These are phyloP conservation scores for Callosobruchus maculatus DNA, from an alignment of 2,888 invertebrate genomes.

Conservation along the genomic window DNA sequence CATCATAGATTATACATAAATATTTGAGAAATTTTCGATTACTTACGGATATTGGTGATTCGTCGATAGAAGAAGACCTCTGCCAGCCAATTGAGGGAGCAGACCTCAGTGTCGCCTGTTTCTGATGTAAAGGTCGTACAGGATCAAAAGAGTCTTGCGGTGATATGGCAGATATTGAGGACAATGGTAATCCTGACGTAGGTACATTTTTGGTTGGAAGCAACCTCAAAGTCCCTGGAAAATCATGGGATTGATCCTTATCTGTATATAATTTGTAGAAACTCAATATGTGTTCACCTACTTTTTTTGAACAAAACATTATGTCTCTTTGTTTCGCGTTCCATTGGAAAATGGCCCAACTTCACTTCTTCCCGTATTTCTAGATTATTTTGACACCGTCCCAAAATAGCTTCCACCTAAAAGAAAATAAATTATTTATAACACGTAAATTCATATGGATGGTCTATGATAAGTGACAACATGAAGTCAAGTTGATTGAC, in stretches of 20 bases:
- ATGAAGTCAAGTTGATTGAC: too few relatives aligned
- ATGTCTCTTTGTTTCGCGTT: background rate
- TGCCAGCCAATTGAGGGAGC: background rate
- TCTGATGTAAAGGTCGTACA: background rate
- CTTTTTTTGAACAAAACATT: background rate
- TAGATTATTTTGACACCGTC: slow-evolving; percentile 10
- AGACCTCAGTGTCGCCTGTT: background rate
- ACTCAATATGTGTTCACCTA: background rate
- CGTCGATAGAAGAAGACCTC: background rate
- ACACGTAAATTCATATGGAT: too few relatives aligned
- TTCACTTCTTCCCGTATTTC: slow-evolving; percentile 5
- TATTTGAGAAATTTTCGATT: too few relatives aligned
- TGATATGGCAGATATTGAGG: background rate
- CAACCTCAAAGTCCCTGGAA: background rate
- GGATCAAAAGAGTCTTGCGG: background rate
- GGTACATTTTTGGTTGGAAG: background rate
- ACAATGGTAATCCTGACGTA: background rate
- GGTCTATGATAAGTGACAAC: too few relatives aligned
- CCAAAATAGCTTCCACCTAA: slow-evolving; percentile 13
- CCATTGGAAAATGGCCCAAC: slow-evolving; percentile 13
- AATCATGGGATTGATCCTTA: too few relatives aligned
- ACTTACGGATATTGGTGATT: background rate
- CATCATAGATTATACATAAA: too few relatives aligned
- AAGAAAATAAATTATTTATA: background rate
- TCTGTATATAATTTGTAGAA: too few relatives aligned